Percentiles rank a stretch among this genome's conserved stretches.
These are phyloP conservation scores for Petromus typicus DNA, from an alignment of 2,113 vertebrate genomes.

Conservation along the genomic window DNA sequence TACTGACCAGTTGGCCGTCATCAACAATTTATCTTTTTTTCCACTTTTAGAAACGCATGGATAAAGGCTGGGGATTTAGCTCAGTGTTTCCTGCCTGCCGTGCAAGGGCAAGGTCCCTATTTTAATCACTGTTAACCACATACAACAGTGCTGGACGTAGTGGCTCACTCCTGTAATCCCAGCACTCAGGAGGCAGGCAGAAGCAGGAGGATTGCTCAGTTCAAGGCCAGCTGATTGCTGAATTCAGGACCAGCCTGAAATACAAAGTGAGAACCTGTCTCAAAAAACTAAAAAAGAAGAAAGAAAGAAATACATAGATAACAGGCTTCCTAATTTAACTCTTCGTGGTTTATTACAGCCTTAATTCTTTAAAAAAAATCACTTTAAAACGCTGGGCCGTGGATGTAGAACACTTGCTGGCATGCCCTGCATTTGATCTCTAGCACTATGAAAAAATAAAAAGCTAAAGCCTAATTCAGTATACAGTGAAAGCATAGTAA, in stretches of 20 bases:
- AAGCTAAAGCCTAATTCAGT: constrained; percentile 27
- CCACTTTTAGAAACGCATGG: background rate
- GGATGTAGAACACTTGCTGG: background rate
- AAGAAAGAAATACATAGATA: background rate
- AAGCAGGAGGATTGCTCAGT: too few relatives aligned
- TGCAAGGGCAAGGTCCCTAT: too few relatives aligned
- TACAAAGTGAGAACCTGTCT: too few relatives aligned
- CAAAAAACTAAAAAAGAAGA: too few relatives aligned
- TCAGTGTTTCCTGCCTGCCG: too few relatives aligned
- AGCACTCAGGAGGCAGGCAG: too few relatives aligned
- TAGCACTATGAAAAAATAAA: background rate
- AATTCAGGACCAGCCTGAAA: too few relatives aligned
- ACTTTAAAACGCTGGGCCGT: background rate
- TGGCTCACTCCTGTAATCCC: too few relatives aligned
- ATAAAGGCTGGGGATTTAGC: too few relatives aligned
- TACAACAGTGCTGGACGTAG: too few relatives aligned
- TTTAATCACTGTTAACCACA: too few relatives aligned
- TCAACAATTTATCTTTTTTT: constrained; percentile 36
- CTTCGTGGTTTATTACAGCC: background rate
- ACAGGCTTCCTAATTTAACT: constrained; percentile 41
- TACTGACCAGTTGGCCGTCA: constrained; percentile 55
- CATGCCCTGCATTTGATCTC: background rate
- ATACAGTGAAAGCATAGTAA: constrained; percentile 56
- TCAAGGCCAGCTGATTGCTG: too few relatives aligned
- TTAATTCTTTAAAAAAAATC: background rate